Evolutionary conservation across 1,140 invertebrate genomes (phyloP).

Genomic region (Atta colombica): DNA sequence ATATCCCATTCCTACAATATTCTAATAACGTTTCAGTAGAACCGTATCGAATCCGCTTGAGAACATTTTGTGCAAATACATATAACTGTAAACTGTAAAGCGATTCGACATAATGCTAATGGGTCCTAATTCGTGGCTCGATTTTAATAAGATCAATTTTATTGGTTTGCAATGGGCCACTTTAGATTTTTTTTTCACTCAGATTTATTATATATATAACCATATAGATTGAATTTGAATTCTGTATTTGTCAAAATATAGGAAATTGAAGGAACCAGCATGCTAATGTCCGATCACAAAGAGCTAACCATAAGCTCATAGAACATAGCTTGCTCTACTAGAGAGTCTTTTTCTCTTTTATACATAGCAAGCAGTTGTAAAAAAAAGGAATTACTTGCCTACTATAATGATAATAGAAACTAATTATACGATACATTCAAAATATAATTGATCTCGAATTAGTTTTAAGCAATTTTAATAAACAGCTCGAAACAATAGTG

Average conservation of each 20-base stretch:
- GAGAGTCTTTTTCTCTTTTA: slow-evolving; percentile 49
- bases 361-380: slow-evolving; percentile 39
- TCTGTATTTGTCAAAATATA: slow-evolving; percentile 26
- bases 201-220: not conserved
- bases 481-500: slow-evolving; percentile 31
- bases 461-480: not conserved
- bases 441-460: slow-evolving; percentile 50
- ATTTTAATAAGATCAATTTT: slow-evolving; percentile 20
- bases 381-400: slow-evolving; percentile 40
- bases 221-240: not conserved
- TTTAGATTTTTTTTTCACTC: slow-evolving; percentile 29
- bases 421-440: slow-evolving; percentile 29
- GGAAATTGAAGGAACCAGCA: slow-evolving; percentile 50
- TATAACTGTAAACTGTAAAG: slow-evolving; percentile 46
- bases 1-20: slow-evolving; percentile 73
- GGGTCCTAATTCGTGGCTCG: not conserved
- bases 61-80: slow-evolving; percentile 63
- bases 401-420: slow-evolving; percentile 36
- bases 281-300: slow-evolving; percentile 19
- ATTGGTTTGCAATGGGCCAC: slow-evolving; percentile 5
- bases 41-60: slow-evolving; percentile 27
- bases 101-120: slow-evolving; percentile 18
- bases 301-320: not conserved
- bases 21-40: slow-evolving; percentile 60
- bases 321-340: slow-evolving; percentile 7